Percentiles rank a stretch among this genome's conserved stretches.
Conservation (phyloP, 2,113 vertebrate species). For the Rhombomys opimus region DNA sequence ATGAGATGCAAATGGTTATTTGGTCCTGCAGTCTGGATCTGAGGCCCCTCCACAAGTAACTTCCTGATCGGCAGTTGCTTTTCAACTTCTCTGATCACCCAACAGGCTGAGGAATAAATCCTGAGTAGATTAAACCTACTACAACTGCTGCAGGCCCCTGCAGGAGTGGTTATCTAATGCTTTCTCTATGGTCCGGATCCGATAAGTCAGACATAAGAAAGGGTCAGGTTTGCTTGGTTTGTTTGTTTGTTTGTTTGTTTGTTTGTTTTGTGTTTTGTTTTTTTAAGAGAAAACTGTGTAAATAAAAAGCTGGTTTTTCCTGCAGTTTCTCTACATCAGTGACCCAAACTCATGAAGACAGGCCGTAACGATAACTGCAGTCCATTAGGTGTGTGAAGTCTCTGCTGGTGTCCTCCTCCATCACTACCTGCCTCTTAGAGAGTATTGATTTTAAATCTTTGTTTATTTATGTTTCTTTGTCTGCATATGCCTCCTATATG, state of each 20-base stretch:
- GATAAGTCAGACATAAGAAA: not conserved
- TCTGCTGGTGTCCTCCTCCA: not conserved
- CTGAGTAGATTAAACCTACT: not conserved
- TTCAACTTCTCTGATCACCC: not conserved
- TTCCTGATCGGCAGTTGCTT: not conserved
- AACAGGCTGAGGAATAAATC: not conserved
- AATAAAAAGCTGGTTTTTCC: not conserved
- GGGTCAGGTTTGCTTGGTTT: no score
- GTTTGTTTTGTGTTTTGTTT: no score
- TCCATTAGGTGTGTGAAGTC: not conserved
- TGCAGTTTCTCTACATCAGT: not conserved
- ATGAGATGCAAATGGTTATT: not conserved
- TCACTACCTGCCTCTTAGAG: no score
- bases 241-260: no score
- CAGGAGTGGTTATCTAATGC: not conserved
- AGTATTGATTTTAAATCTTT: not conserved
- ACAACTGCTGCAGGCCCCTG: not conserved
- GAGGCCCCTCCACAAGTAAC: rapidly evolving
- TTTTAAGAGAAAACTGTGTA: not conserved
- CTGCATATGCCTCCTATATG: no score
- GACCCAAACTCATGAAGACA: not conserved
- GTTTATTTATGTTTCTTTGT: not conserved
- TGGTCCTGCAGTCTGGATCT: not conserved
- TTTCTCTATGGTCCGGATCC: not conserved
- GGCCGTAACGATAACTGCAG: not conserved